Evolutionary conservation across 1,140 invertebrate species (phyloP), one percentile per base, ranked within the genome.

Genomic region (Musca domestica): DNA sequence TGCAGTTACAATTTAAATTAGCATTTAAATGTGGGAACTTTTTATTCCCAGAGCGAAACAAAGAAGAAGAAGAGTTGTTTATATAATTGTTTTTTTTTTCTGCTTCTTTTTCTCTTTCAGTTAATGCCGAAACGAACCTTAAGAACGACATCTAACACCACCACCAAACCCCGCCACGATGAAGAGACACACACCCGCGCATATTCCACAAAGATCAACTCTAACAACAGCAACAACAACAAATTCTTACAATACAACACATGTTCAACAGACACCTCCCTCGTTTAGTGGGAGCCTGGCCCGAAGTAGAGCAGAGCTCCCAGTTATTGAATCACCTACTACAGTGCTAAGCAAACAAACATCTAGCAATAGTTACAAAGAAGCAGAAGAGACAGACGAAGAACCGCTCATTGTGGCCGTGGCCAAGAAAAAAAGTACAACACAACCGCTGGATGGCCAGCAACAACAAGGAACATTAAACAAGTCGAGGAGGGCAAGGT

Each of bases 121-220:
- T 54, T 68, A 64, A 68, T 68, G 67, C 63, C 67, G 61, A 68
- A 51, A 64, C 67, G 67, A 68, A 64, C 14, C 23, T 54, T 51
- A 63, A 68, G 48, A 34, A 65, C 30, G 41, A 56, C 49, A 56
- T 64, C 67, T 61, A 64, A 49, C 61, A 64, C 30, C 49, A 51
- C 48, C 58, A 52, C 58, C 48, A 63, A 41, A 64, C 22, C 17
- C 23, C 27, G 46, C 7, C 47, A 64, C 30, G 25, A 17, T n/a
- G n/a, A 51, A 68, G 3, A 27, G n/a, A 17, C 17, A 27, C 46
- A 68, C 27, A 68, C 56, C 48, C 61, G 49, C 61, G 49, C 63
- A 68, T 61, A 51, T 49, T 23, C 19, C 54, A 58, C 25, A 3
- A 22, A 25, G 19, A 34, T 14, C 22, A 64, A 64, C 30, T 30